These are phyloP conservation scores for Lampropteryx suffumata DNA, from an alignment of 2,888 invertebrate species.

Conservation along the genomic window DNA sequence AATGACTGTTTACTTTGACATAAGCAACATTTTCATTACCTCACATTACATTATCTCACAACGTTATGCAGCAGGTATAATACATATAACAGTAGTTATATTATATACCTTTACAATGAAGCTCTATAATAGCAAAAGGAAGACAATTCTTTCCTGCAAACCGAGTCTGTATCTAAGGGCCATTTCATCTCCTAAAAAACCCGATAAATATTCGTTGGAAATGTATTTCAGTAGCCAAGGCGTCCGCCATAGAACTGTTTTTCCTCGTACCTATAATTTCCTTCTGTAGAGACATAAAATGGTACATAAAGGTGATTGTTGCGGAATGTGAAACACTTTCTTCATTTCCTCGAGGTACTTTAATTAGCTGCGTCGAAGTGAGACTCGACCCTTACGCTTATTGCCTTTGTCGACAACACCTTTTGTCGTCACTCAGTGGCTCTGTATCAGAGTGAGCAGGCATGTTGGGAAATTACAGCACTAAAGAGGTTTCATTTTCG, in stretches of 20 bases:
- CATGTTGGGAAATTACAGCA: constrained; percentile 6
- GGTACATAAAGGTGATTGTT: constrained; percentile 16
- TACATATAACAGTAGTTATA: too few species aligned
- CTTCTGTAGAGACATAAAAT: constrained; percentile 7
- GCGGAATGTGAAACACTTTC: neutral
- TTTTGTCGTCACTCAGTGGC: constrained; percentile 6
- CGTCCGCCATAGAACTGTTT: neutral
- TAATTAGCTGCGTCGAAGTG: constrained; percentile 21
- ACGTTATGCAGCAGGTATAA: neutral
- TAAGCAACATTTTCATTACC: constrained; percentile 1
- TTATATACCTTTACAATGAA: too few species aligned
- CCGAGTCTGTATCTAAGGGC: too few species aligned
- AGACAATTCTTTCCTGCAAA: too few species aligned
- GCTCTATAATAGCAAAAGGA: too few species aligned
- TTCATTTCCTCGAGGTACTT: constrained; percentile 7
- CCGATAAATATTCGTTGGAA: too few species aligned
- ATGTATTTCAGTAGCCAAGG: too few species aligned
- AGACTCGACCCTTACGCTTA: constrained; percentile 12
- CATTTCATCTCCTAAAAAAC: too few species aligned
- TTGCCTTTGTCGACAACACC: constrained; percentile 10
- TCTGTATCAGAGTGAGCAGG: constrained; percentile 6
- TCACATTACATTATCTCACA: constrained; percentile 8
- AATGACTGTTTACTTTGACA: neutral
- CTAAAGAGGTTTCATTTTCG: constrained; percentile 3
- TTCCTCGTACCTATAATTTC: neutral